Evolutionary conservation across 2,888 invertebrate genomes (phyloP), one percentile per base, ranked within the genome.

Genomic region (Antheraea yamamai): DNA sequence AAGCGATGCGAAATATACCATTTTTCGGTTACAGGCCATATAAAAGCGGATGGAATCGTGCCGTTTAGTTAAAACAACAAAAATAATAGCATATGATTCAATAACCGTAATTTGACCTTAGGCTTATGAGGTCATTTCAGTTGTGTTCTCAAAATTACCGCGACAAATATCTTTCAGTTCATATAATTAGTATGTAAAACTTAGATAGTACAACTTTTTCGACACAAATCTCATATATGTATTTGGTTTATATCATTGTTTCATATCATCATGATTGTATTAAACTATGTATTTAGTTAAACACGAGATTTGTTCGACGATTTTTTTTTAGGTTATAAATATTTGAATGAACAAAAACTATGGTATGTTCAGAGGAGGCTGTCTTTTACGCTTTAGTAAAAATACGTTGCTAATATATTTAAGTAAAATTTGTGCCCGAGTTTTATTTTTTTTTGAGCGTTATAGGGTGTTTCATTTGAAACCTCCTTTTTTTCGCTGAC

Each of bases 321-420:
- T n/a, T 78, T 79, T 81, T 79, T 76, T 75, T 79, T 79, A 79
- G 76, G 77, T 75, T 61, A n/a, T 23, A 58, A 58, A 58, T 58
- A 58, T 58, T 58, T n/a, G 20, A n/a, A 58, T n/a, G 58, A n/a
- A 61, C 23, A 23, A 61, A 23, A 61, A 80, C 76, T 72, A 61
- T 39, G 84, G 83, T 84, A 80, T 84, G 87, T 84, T 83, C 82
- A 78, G 84, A 81, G 84, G 86, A 86, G 84, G 86, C 84, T 85
- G 87, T 89, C 85, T 89, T 89, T 90, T 90, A 92, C 90, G 91
- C 91, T 92, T 91, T 90, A 88, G 87, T 88, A 88, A 88, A 84
- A 84, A 90, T 91, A 90, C 85, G 88, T 91, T 91, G 91, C 90
- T 89, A 92, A 91, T 92, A 92, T 89, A 91, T 85, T 85, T 90